Conservation (phyloP, 2,113 vertebrate species). For the Psilopsiagon aymara region DNA sequence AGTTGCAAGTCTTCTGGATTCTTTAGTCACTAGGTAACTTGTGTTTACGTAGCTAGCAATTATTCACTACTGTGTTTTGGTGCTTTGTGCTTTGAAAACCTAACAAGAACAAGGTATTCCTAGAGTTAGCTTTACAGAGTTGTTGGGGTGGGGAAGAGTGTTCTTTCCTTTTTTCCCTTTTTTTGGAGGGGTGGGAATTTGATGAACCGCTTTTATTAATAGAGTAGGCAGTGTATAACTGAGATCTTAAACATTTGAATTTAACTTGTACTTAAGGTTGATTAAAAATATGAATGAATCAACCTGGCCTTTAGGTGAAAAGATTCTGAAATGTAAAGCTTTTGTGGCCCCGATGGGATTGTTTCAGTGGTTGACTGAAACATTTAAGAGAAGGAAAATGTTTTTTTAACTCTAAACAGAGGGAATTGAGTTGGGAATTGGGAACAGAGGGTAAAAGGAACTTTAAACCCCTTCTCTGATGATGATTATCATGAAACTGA, state of each 20-base stretch:
- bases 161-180: not conserved
- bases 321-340: conserved; percentile 31
- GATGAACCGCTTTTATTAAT: not conserved
- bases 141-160: not conserved
- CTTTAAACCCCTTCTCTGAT: not conserved
- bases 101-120: not conserved
- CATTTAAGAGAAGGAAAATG: conserved; percentile 10
- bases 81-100: not conserved
- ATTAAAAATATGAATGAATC: not conserved
- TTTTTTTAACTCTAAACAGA: conserved; percentile 56
- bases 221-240: not conserved
- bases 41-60: not conserved
- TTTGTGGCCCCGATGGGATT: conserved; percentile 15
- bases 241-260: not conserved
- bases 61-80: not conserved
- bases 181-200: not conserved
- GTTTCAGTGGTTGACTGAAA: conserved; percentile 22
- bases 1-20: not conserved
- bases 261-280: not conserved
- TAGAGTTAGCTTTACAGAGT: not conserved
- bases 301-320: not conserved
- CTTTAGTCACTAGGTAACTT: not conserved
- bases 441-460: not conserved
- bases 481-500: conserved; percentile 25
- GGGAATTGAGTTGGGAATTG: conserved; percentile 18